Conservation (phyloP, 2,797 vertebrate genomes). For the Pristis pectinata region DNA sequence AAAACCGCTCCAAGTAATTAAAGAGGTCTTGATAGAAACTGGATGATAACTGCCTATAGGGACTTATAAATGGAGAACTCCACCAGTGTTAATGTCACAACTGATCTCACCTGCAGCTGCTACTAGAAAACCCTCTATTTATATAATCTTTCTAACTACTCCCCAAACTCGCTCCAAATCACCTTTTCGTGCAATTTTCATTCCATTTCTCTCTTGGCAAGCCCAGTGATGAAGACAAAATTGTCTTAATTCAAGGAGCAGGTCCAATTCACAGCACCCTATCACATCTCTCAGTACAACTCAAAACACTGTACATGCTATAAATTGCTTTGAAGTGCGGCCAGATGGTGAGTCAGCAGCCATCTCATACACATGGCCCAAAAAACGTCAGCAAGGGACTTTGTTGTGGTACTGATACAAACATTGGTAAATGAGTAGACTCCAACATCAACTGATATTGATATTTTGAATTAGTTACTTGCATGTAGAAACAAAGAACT, state of each 20-base stretch:
- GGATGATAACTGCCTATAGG: too few relatives aligned
- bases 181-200: not conserved
- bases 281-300: not conserved
- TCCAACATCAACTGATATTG: not conserved
- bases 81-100: too few relatives aligned
- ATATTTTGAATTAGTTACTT: not conserved
- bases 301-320: not conserved
- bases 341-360: not conserved
- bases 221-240: not conserved
- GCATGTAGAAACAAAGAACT: not conserved
- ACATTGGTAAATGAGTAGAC: not conserved
- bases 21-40: too few relatives aligned
- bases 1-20: too few relatives aligned
- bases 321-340: not conserved
- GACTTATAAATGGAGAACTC: too few relatives aligned
- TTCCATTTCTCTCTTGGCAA: not conserved
- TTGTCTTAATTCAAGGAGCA: not conserved
- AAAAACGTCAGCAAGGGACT: not conserved
- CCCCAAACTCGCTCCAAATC: not conserved
- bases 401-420: not conserved
- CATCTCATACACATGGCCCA: not conserved
- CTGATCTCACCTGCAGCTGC: too few relatives aligned
- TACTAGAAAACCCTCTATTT: too few relatives aligned
- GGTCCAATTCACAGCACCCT: not conserved
- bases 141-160: too few relatives aligned